These are phyloP conservation scores for Parnassius orleans DNA, from an alignment of 2,888 invertebrate genomes.

Conservation along the genomic window DNA sequence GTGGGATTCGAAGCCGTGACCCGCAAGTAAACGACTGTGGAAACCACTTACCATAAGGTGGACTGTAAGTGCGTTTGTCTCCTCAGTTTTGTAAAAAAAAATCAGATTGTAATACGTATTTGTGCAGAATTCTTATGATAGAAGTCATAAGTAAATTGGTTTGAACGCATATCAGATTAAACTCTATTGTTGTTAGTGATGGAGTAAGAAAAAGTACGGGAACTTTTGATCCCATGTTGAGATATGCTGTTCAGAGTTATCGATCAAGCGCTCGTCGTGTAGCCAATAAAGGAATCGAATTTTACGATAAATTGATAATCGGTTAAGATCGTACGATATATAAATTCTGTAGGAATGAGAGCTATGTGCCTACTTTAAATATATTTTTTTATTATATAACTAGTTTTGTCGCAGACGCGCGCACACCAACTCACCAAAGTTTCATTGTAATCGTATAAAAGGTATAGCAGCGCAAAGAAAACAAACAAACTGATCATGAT, in stretches of 20 bases:
- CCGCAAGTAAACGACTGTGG: too few species aligned
- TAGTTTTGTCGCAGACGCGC: too few species aligned
- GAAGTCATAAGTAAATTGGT: conserved; percentile 4
- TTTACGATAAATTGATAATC: conserved; percentile 10
- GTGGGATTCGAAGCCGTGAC: too few species aligned
- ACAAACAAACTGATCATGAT: too few species aligned
- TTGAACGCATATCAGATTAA: conserved; percentile 28
- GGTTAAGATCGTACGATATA: conserved; percentile 5
- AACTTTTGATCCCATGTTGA: conserved; percentile 21
- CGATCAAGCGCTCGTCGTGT: conserved; percentile 40
- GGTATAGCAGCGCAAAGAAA: too few species aligned
- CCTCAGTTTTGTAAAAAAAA: too few species aligned
- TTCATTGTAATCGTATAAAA: too few species aligned
- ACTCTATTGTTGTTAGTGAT: conserved; percentile 56
- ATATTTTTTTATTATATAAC: neutral
- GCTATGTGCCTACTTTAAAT: neutral
- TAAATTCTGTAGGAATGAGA: conserved; percentile 6
- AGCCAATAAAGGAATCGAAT: conserved; percentile 2
- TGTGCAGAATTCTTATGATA: too few species aligned
- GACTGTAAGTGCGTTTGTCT: too few species aligned
- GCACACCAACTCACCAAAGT: too few species aligned
- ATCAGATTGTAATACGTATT: too few species aligned
- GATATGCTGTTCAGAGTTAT: conserved; percentile 38
- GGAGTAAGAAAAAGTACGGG: conserved; percentile 71
- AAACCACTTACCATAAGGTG: too few species aligned